phyloP scores from a whole-genome alignment of 2,888 invertebrate species.

The Dioctria linearis region DNA sequence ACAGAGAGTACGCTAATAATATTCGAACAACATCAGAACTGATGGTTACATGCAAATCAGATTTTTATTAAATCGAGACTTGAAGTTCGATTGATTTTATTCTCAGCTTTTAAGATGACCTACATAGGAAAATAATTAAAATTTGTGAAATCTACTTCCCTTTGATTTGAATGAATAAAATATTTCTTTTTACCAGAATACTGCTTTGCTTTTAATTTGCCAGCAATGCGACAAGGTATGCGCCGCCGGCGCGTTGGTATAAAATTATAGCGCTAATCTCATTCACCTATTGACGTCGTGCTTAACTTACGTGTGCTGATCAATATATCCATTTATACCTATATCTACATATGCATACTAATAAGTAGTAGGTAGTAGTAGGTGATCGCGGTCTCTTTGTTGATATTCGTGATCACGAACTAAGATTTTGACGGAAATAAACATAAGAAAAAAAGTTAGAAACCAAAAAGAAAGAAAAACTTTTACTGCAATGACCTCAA shows the following conservation, averaged over 20 bases:
- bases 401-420: constrained; percentile 28
- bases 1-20: not conserved
- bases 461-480: constrained; percentile 13
- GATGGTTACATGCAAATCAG: too few species aligned
- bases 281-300: not conserved
- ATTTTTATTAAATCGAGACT: not conserved
- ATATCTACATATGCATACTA: too few species aligned
- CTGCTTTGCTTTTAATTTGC: not conserved
- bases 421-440: not conserved
- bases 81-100: constrained; percentile 47
- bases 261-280: not conserved
- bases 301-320: constrained; percentile 8
- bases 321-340: too few species aligned
- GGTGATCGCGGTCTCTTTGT: not conserved
- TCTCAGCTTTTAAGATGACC: constrained; percentile 4
- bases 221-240: not conserved
- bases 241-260: not conserved
- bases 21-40: too few species aligned
- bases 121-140: constrained; percentile 15
- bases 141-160: constrained; percentile 16
- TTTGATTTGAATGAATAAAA: constrained; percentile 13
- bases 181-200: not conserved
- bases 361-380: too few species aligned
- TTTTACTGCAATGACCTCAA: constrained; percentile 37
- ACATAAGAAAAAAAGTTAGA: not conserved